Conservation (phyloP, 2,888 invertebrate species). For the Lepidochitona cinerea region DNA sequence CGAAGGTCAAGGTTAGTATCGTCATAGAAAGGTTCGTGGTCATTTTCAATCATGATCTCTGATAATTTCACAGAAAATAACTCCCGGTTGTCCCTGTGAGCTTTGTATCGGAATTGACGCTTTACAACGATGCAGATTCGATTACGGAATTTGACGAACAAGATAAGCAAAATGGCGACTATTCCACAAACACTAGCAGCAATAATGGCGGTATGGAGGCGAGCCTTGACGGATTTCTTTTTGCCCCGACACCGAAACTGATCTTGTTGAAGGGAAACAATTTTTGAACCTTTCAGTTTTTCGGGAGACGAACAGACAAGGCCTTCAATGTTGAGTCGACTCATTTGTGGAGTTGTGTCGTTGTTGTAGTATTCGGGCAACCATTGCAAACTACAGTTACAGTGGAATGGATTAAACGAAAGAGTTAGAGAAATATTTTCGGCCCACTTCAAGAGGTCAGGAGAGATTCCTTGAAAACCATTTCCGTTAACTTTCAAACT, state of each 20-base stretch:
- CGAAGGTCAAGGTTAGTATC: not conserved
- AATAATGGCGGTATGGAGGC: not conserved
- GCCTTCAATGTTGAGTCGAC: not conserved
- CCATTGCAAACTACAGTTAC: not conserved
- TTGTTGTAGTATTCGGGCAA: not conserved
- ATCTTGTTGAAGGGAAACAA: not conserved
- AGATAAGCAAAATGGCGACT: not conserved
- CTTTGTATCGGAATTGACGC: slow-evolving; percentile 2
- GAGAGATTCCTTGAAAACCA: not conserved
- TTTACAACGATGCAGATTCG: not conserved
- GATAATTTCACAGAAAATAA: not conserved
- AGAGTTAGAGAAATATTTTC: not conserved
- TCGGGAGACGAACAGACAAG: not conserved
- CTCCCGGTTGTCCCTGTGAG: not conserved
- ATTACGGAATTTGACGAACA: not conserved
- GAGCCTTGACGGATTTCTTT: not conserved
- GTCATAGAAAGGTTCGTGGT: not conserved
- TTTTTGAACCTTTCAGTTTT: not conserved
- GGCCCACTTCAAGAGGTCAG: not conserved
- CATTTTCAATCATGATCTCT: not conserved
- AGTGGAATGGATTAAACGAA: not conserved
- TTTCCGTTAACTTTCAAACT: not conserved
- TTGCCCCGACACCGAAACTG: not conserved
- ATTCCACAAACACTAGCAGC: not conserved
- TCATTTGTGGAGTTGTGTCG: not conserved